Conservation (phyloP, 2,888 invertebrate genomes). For the Sinelater perroti region DNA sequence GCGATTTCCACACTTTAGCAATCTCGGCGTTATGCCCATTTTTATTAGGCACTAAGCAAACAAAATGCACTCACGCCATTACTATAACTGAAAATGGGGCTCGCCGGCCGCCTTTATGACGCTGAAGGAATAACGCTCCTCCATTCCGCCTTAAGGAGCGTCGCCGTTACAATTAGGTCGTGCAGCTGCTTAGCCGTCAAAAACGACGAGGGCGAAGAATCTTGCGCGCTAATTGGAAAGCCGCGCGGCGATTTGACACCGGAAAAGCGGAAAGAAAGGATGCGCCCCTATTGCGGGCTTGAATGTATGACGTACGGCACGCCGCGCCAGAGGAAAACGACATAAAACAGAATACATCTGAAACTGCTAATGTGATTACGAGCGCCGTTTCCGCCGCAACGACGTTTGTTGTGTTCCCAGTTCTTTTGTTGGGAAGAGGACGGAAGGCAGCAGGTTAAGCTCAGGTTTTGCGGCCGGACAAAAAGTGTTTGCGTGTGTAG, state of each 20-base stretch:
- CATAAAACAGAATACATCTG: slow-evolving; percentile 12
- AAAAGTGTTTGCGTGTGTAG: slow-evolving; percentile 3
- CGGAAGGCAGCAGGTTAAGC: background rate
- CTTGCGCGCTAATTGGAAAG: too few relatives aligned
- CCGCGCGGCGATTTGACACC: background rate
- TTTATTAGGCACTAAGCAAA: slow-evolving; percentile 1
- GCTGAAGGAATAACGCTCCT: background rate
- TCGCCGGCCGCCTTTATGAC: background rate
- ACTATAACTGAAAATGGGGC: slow-evolving; percentile 4
- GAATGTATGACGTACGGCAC: slow-evolving; percentile 13
- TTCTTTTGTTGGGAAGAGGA: slow-evolving; percentile 9
- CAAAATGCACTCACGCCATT: slow-evolving; percentile 2
- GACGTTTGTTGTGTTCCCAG: slow-evolving; percentile 5
- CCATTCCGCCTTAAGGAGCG: background rate
- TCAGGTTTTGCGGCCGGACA: background rate
- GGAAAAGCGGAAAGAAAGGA: too few relatives aligned
- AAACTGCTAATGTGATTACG: slow-evolving; percentile 20
- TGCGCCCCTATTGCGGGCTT: slow-evolving; percentile 10
- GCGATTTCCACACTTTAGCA: slow-evolving; percentile 8
- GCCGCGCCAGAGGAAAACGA: slow-evolving; percentile 8
- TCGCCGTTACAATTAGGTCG: too few relatives aligned
- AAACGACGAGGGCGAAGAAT: too few relatives aligned
- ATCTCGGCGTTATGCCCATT: slow-evolving; percentile 5
- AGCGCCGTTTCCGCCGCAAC: slow-evolving; percentile 2
- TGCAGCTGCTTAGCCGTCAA: too few relatives aligned